phyloP scores from a whole-genome alignment of 2,888 invertebrate genomes.

The Drosophila atripex region DNA sequence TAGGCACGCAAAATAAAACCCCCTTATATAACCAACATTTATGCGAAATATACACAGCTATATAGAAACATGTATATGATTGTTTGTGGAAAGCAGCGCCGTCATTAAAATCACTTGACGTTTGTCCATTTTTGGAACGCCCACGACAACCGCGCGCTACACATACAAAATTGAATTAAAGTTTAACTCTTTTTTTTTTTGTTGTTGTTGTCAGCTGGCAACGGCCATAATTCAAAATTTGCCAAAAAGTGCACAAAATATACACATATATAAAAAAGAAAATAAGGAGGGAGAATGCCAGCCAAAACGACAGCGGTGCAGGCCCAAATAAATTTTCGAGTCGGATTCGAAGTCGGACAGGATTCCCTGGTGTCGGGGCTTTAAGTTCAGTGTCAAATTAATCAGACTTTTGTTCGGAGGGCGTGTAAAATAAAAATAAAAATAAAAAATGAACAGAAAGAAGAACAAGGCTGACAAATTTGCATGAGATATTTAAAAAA shows the following conservation, averaged over 20 bases:
- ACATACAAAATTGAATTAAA: conserved; percentile 60
- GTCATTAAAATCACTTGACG: conserved; percentile 67
- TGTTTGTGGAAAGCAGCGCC: conserved; percentile 37
- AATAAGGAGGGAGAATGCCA: not conserved
- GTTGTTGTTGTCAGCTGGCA: conserved; percentile 1
- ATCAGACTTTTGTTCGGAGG: conserved; percentile 70
- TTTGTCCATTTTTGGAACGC: conserved; percentile 72
- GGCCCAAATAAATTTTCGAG: conserved; percentile 62
- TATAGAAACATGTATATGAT: conserved; percentile 19
- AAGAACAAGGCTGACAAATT: conserved; percentile 34
- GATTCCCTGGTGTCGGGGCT: conserved; percentile 53
- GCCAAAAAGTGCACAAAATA: conserved; percentile 57
- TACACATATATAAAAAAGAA: not conserved
- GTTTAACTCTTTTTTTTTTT: conserved; percentile 31
- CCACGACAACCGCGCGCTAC: conserved; percentile 44
- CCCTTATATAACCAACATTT: conserved; percentile 36
- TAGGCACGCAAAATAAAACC: conserved; percentile 65
- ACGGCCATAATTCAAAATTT: conserved; percentile 69
- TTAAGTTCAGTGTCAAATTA: conserved; percentile 75
- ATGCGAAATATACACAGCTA: conserved; percentile 16
- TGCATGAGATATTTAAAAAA: conserved; percentile 21
- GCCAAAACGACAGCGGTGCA: conserved; percentile 42
- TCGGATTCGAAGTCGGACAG: conserved; percentile 21
- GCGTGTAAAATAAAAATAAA: conserved; percentile 46
- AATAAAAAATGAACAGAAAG: conserved; percentile 8